Evolutionary conservation across 2,888 invertebrate species (phyloP).

Genomic region (Campaea margaritaria): DNA sequence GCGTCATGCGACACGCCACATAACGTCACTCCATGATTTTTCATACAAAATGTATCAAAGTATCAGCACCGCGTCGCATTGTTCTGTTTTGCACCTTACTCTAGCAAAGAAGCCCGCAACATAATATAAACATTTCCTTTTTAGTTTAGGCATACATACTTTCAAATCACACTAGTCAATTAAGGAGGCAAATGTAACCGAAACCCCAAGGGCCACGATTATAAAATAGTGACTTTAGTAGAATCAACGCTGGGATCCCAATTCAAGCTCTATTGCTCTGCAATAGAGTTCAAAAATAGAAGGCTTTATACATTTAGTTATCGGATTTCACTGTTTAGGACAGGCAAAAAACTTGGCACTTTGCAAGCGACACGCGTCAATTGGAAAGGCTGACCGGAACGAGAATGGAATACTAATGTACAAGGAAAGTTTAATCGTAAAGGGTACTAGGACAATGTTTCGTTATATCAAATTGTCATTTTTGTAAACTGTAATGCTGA

Average conservation of each 20-base stretch:
- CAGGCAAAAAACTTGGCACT: constrained; percentile 10
- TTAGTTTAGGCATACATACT: neutral
- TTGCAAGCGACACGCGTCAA: constrained; percentile 21
- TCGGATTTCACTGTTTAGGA: constrained; percentile 14
- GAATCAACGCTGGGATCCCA: neutral
- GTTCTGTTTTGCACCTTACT: no score
- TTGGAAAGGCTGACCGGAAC: constrained; percentile 28
- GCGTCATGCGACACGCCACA: no score
- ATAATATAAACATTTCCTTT: no score
- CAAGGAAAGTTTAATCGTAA: constrained; percentile 5
- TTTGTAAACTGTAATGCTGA: no score
- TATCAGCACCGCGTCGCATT: no score
- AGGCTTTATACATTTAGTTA: neutral
- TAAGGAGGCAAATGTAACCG: constrained; percentile 6
- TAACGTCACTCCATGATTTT: no score
- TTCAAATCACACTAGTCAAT: constrained; percentile 4
- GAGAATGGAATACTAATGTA: constrained; percentile 21
- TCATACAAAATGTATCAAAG: no score
- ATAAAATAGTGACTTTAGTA: neutral
- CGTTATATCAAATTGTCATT: no score
- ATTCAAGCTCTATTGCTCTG: neutral
- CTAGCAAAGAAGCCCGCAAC: no score
- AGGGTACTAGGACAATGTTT: constrained; percentile 7
- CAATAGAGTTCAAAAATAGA: constrained; percentile 4
- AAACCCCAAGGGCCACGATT: neutral